These are phyloP conservation scores for Sciurus vulgaris DNA, from an alignment of 2,797 vertebrate species.

Conservation along the genomic window DNA sequence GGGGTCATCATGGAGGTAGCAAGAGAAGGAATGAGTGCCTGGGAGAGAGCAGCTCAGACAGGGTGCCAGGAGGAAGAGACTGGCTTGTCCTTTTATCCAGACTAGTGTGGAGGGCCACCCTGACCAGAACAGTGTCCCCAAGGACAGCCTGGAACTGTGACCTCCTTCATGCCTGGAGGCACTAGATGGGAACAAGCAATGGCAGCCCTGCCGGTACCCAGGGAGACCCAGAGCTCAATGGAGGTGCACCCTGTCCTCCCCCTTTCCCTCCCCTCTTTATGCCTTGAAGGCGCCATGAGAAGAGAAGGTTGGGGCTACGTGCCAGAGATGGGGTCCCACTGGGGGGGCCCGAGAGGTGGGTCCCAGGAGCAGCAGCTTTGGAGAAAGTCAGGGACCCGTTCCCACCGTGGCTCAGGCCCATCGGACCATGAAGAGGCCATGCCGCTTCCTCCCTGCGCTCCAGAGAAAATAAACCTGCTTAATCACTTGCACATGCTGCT, in stretches of 20 bases:
- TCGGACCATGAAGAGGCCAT: conserved; percentile 83
- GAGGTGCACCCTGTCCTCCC: accelerated
- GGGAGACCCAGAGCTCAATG: not conserved
- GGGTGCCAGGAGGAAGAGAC: not conserved
- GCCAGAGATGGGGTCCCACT: not conserved
- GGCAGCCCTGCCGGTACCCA: not conserved
- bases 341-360: not conserved
- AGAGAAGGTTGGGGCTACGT: not conserved
- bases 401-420: conserved; percentile 82
- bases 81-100: not conserved
- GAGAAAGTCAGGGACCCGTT: conserved; percentile 56
- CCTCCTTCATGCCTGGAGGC: not conserved
- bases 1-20: accelerated
- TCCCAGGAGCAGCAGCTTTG: not conserved
- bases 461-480: conserved; percentile 87
- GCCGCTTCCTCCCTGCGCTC: conserved; percentile 85
- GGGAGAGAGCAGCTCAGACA: not conserved
- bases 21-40: not conserved
- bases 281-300: not conserved
- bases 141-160: not conserved
- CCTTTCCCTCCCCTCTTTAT: not conserved
- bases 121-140: not conserved
- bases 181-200: accelerated
- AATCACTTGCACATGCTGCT: conserved; percentile 87
- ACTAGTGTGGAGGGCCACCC: not conserved